Base-by-base conservation (phyloP, 2,888 invertebrate species). In the Poecilobothrus nobilitatus region DNA sequence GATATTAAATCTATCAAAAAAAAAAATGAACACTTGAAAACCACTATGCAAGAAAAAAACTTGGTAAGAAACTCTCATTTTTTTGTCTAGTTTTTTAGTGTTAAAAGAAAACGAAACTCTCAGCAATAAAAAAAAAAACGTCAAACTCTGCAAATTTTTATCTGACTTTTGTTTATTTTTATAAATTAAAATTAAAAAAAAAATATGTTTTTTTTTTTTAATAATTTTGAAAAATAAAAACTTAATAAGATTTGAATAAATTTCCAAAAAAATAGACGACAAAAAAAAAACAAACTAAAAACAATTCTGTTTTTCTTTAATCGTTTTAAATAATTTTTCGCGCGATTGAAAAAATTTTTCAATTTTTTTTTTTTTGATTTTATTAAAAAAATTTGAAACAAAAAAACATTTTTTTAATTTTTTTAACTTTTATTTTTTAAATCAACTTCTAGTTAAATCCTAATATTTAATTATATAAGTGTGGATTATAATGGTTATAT, bases 81-180 rank as follows among this genome's bases (percentile, higher is more conserved):
- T 37, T 64, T 64, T 34, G 20, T 65, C 33, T 64, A 64, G 33
- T 68, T 66, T 70, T 70, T 71, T 70, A 71, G 71, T 72, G 71
- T 72, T 72, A 65, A 41, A 72, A 71, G 70, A 71, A 72, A 72
- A 72, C 72, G 72, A 72, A 53, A 72, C 72, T 72, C 72, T 72
- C 72, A 72, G 72, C 72, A 71, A 72, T 71, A 72, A 71, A 69
- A 69, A 69, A 69, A 70, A 70, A 72, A 71, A 71, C 71, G 72
- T 71, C 72, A 72, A 72, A 72, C 72, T 53, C 53, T 71, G 72
- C 70, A 72, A 72, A 70, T 71, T 65, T 67, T 68, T 64, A 64
- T 70, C 44, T 67, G 12, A 18, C 27, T 62, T 62, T 22, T 62
- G 37, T 37, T 37, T 37, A 5, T 37, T 37, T 37, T 37, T 37